phyloP scores from a whole-genome alignment of 2,113 vertebrate genomes.

The Phylloscopus trochilus region DNA sequence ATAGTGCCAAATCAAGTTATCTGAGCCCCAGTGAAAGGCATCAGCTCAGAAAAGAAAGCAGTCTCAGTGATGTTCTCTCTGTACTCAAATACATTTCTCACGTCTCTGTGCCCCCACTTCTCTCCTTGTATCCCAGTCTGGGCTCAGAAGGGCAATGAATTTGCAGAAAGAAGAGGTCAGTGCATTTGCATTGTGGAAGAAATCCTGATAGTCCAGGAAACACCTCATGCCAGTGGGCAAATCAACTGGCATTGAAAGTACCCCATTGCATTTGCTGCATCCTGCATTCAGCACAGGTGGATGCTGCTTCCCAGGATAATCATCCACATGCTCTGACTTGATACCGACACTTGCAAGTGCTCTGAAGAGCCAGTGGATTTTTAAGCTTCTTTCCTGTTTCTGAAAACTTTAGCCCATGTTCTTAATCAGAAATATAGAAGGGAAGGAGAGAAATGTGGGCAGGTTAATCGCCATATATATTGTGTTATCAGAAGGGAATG shows the following conservation, averaged over 20 bases:
- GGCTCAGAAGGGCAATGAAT: background rate
- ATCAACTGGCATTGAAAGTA: background rate
- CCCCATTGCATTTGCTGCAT: background rate
- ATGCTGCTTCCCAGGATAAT: background rate
- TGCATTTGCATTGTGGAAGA: background rate
- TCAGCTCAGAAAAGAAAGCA: background rate
- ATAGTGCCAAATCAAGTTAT: conserved; percentile 48
- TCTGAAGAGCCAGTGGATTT: background rate
- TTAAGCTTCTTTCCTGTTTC: background rate
- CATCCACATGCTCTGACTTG: background rate
- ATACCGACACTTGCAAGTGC: background rate
- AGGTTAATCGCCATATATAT: background rate
- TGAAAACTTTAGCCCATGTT: background rate
- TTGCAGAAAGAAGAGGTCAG: background rate
- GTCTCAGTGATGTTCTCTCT: background rate
- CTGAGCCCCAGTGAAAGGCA: conserved; percentile 44
- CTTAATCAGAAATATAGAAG: background rate
- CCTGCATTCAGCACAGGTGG: background rate
- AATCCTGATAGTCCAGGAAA: background rate
- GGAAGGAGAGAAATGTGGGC: background rate
- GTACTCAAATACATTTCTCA: conserved; percentile 17
- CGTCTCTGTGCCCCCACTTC: background rate
- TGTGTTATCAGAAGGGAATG: background rate
- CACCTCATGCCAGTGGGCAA: background rate
- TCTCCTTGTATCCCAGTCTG: background rate